Conservation (phyloP, 2,113 vertebrate species). For the Pteruthius melanotis region DNA sequence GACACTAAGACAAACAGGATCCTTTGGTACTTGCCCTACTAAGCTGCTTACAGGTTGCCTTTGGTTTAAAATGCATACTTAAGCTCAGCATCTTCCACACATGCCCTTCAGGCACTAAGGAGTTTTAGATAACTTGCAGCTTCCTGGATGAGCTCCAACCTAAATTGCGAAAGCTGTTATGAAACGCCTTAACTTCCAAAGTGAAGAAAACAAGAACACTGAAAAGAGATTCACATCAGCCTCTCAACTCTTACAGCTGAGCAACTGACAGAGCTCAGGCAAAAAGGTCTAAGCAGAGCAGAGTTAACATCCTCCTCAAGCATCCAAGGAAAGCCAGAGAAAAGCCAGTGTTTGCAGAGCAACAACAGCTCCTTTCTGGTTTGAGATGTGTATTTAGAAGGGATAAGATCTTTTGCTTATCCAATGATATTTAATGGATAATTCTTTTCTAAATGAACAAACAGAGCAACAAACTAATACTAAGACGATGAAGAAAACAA, state of each 20-base stretch:
- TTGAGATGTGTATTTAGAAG: background rate
- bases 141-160: background rate
- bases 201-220: background rate
- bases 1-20: background rate
- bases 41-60: background rate
- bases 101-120: background rate
- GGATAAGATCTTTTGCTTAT: background rate
- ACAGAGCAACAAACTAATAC: background rate
- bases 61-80: background rate
- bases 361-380: background rate
- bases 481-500: background rate
- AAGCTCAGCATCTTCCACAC: background rate
- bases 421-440: background rate
- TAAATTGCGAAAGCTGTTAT: background rate
- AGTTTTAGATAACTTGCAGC: background rate
- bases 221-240: background rate
- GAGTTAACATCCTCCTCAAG: background rate
- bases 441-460: background rate
- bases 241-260: background rate
- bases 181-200: background rate
- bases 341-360: background rate
- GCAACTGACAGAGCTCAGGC: background rate
- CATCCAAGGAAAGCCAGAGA: background rate
- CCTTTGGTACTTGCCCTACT: background rate
- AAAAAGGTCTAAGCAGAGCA: accelerated